These are phyloP conservation scores for Drosophila mettleri DNA, from an alignment of 2,888 invertebrate genomes.

Conservation along the genomic window DNA sequence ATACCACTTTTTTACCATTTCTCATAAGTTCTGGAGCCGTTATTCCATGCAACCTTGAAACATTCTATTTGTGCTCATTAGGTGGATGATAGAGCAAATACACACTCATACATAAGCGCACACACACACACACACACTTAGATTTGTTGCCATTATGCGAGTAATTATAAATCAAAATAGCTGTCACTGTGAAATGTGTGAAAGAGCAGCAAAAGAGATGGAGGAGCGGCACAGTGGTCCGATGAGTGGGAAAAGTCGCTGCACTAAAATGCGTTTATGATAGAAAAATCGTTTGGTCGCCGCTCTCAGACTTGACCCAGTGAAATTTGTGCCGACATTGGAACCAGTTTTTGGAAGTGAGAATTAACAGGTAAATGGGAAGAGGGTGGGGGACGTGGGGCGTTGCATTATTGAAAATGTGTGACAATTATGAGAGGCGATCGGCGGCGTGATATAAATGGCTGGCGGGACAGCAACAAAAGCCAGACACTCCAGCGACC, in stretches of 20 bases:
- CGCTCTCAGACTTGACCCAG: slow-evolving; percentile 52
- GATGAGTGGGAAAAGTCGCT: slow-evolving; percentile 26
- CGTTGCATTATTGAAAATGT: slow-evolving; percentile 60
- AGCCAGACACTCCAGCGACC: slow-evolving; percentile 3
- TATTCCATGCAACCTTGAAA: slow-evolving; percentile 59
- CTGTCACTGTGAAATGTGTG: slow-evolving; percentile 45
- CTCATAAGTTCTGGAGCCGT: slow-evolving; percentile 44
- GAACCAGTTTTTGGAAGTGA: slow-evolving; percentile 55
- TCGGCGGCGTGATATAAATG: slow-evolving; percentile 67
- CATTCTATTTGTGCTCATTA: slow-evolving; percentile 46
- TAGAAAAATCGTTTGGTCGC: slow-evolving; percentile 24
- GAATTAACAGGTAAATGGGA: neutral
- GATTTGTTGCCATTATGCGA: slow-evolving; percentile 30
- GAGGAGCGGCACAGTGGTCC: neutral
- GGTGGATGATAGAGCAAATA: slow-evolving; percentile 57
- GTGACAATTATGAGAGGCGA: slow-evolving; percentile 78
- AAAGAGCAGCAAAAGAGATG: slow-evolving; percentile 23
- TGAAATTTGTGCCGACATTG: slow-evolving; percentile 25
- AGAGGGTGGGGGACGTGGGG: neutral
- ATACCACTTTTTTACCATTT: too few species aligned
- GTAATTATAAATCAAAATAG: slow-evolving; percentile 46
- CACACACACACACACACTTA: neutral
- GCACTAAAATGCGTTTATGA: slow-evolving; percentile 66
- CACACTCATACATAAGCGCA: neutral
- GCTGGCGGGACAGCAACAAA: slow-evolving; percentile 54